A percentile compares a stretch with the other conserved stretches of the same genome.
Conservation (phyloP, 2,113 vertebrate species). For the Scytalopus superciliaris region DNA sequence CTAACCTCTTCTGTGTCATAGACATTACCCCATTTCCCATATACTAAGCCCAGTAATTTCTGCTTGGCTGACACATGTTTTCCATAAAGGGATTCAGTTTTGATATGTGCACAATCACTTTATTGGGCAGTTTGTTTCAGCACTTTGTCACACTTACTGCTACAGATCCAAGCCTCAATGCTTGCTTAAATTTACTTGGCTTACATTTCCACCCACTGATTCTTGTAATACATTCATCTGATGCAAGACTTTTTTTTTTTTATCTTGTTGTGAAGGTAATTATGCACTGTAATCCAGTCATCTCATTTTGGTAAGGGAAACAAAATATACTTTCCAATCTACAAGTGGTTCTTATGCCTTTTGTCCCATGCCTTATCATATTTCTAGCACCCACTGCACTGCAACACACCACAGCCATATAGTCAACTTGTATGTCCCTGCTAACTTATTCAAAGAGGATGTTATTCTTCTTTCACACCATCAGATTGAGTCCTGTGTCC, state of each 20-base stretch:
- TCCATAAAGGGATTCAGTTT: background rate
- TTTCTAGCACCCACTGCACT: background rate
- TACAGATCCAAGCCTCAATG: background rate
- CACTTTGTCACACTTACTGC: background rate
- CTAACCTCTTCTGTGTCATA: background rate
- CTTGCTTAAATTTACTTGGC: slow-evolving; percentile 23
- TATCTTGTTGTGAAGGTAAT: slow-evolving; percentile 17
- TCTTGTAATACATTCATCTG: slow-evolving; percentile 21
- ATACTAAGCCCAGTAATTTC: background rate
- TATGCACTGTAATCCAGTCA: slow-evolving; percentile 1
- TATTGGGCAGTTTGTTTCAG: background rate
- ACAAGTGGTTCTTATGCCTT: background rate
- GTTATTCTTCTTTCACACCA: background rate
- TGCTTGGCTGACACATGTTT: background rate
- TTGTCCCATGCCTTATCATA: background rate
- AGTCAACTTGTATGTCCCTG: background rate
- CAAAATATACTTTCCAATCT: background rate
- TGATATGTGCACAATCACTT: background rate
- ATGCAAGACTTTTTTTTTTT: background rate
- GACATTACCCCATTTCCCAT: background rate
- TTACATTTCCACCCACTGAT: slow-evolving; percentile 39
- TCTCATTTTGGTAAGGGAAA: slow-evolving; percentile 6
- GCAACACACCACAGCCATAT: background rate
- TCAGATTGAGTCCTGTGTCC: background rate
- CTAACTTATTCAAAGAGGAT: background rate